A percentile compares a stretch with the other conserved stretches of the same genome.
These are phyloP conservation scores for Balanococcus diminutus DNA, from an alignment of 2,888 invertebrate species.

Conservation along the genomic window DNA sequence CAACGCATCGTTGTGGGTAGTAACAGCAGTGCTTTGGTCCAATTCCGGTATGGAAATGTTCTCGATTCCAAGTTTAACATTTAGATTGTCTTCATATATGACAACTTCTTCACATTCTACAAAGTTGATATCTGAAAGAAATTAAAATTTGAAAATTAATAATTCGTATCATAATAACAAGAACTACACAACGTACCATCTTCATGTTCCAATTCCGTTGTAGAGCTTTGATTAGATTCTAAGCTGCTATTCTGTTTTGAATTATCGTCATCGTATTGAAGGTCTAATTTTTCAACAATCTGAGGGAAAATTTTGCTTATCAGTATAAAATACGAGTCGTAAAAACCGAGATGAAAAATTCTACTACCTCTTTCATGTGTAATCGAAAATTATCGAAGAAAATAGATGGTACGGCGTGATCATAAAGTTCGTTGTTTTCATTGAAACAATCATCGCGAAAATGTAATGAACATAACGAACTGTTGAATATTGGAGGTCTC, in stretches of 20 bases:
- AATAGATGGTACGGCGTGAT: slow-evolving; percentile 37
- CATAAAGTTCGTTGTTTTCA: slow-evolving; percentile 12
- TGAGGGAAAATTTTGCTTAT: background rate
- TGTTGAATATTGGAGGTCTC: background rate
- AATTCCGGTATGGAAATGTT: slow-evolving; percentile 6
- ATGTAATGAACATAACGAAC: slow-evolving; percentile 41
- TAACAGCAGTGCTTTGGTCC: background rate
- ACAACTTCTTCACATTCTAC: slow-evolving; percentile 45
- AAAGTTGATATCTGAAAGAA: background rate
- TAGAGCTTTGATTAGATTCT: background rate
- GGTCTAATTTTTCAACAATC: background rate
- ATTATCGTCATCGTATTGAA: background rate
- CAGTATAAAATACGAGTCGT: background rate
- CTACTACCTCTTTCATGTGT: slow-evolving; percentile 26
- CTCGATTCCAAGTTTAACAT: background rate
- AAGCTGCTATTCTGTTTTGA: background rate
- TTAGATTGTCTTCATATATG: background rate
- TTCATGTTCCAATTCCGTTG: background rate
- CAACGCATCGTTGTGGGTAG: background rate
- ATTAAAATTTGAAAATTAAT: background rate
- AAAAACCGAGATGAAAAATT: background rate
- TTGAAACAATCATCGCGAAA: slow-evolving; percentile 34
- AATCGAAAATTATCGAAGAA: slow-evolving; percentile 40
- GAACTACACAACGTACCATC: background rate
- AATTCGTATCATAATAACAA: background rate